Percentiles rank a stretch among this genome's conserved stretches.
Evolutionary conservation across 2,888 invertebrate genomes (phyloP).

Genomic region (Cosmia pyralina): DNA sequence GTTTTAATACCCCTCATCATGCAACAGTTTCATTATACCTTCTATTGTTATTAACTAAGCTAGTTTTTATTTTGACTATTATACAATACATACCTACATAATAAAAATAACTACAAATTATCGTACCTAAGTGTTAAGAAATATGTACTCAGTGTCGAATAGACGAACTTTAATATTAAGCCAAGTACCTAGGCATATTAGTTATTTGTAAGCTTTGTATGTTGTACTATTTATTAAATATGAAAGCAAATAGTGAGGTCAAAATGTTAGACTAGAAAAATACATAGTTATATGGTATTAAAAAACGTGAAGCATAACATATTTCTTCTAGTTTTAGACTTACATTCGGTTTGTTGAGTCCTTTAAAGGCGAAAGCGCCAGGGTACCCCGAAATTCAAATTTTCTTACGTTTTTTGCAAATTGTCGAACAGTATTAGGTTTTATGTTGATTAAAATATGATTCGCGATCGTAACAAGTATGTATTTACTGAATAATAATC

Average conservation of each 20-base stretch:
- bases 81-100: background rate
- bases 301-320: constrained; percentile 15
- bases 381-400: too few species aligned
- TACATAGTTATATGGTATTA: constrained; percentile 38
- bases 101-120: constrained; percentile 8
- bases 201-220: constrained; percentile 62
- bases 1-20: too few species aligned
- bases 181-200: constrained; percentile 29
- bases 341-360: too few species aligned
- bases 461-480: too few species aligned
- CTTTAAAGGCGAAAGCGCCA: too few species aligned
- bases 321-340: constrained; percentile 54
- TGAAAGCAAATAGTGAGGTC: constrained; percentile 88
- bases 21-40: too few species aligned
- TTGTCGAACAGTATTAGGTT: too few species aligned
- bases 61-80: constrained; percentile 10
- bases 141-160: constrained; percentile 12
- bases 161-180: constrained; percentile 26
- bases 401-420: too few species aligned
- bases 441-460: too few species aligned
- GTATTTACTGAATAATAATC: too few species aligned
- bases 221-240: constrained; percentile 68
- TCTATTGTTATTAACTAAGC: background rate
- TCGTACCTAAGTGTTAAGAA: constrained; percentile 17
- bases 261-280: constrained; percentile 65